A percentile compares a stretch with the other conserved stretches of the same genome.
phyloP scores from a whole-genome alignment of 1,140 invertebrate genomes.

The Lordiphosa clarofinis region DNA sequence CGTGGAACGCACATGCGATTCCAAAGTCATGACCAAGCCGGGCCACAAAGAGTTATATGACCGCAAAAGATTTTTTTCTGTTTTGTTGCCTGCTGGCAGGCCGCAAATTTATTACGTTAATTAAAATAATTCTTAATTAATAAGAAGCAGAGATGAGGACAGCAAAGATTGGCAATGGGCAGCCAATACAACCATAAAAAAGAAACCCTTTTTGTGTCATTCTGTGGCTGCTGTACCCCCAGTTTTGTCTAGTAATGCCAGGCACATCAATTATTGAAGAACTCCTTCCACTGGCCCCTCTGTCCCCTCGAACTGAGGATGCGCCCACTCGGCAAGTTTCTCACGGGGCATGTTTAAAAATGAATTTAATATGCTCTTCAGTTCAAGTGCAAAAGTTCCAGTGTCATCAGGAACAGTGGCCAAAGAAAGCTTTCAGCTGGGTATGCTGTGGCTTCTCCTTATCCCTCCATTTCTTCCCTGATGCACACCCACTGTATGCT shows the following conservation, averaged over 20 bases:
- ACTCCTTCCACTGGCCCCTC: not conserved
- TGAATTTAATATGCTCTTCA: slow-evolving; percentile 67
- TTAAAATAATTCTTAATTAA: slow-evolving; percentile 80
- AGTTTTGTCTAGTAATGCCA: slow-evolving; percentile 66
- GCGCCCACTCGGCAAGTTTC: slow-evolving; percentile 64
- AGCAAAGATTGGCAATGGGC: slow-evolving; percentile 16
- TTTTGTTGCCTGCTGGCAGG: slow-evolving; percentile 26
- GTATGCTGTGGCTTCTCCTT: too few species aligned
- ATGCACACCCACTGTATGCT: slow-evolving; percentile 25
- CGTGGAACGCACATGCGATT: slow-evolving; percentile 31
- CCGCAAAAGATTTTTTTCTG: slow-evolving; percentile 11
- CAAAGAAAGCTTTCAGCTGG: too few species aligned
- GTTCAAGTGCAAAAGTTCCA: slow-evolving; percentile 27
- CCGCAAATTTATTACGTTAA: slow-evolving; percentile 78
- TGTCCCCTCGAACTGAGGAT: slow-evolving; percentile 13
- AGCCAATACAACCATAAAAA: not conserved
- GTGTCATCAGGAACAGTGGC: slow-evolving; percentile 28
- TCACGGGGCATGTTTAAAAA: slow-evolving; percentile 64
- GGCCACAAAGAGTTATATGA: slow-evolving; percentile 36
- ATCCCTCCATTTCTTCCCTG: too few species aligned
- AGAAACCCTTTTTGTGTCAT: slow-evolving; percentile 46
- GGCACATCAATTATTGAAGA: slow-evolving; percentile 61
- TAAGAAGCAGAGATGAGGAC: slow-evolving; percentile 52
- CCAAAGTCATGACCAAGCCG: slow-evolving; percentile 16
- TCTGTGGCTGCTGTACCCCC: slow-evolving; percentile 21